phyloP scores from a whole-genome alignment of 2,797 vertebrate species.

The Sarcophilus harrisii region DNA sequence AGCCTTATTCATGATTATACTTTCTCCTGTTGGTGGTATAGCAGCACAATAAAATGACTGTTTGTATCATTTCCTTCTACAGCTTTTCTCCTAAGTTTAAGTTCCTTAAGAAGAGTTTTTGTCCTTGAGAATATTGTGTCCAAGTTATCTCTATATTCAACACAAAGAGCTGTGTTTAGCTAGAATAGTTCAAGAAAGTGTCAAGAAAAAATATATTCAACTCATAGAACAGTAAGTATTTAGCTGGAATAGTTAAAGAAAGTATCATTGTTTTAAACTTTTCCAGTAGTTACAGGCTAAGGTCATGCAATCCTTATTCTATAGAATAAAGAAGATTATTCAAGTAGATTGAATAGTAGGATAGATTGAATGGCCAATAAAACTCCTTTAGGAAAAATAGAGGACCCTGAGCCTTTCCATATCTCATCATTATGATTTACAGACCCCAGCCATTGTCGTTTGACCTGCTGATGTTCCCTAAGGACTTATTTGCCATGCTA shows the following conservation, averaged over 20 bases:
- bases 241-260: constrained; percentile 63
- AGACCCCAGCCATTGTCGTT: background rate
- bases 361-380: background rate
- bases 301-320: background rate
- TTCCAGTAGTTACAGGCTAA: background rate
- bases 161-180: constrained; percentile 46
- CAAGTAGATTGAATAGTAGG: background rate
- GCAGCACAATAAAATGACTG: constrained; percentile 35
- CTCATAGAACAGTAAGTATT: constrained; percentile 13
- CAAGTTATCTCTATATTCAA: constrained; percentile 65
- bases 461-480: background rate
- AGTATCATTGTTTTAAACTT: constrained; percentile 47
- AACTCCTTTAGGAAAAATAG: background rate
- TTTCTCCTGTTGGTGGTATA: constrained; percentile 36
- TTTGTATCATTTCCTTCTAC: constrained; percentile 67
- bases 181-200: constrained; percentile 63
- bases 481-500: background rate
- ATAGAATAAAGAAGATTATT: background rate
- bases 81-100: too few species aligned
- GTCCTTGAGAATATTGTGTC: constrained; percentile 68
- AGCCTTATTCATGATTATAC: constrained; percentile 45
- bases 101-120: constrained; percentile 71
- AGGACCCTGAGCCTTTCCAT: background rate
- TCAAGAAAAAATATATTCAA: background rate
- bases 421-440: background rate